These are phyloP conservation scores for Halesus radiatus DNA, from an alignment of 1,140 invertebrate species.

Conservation along the genomic window DNA sequence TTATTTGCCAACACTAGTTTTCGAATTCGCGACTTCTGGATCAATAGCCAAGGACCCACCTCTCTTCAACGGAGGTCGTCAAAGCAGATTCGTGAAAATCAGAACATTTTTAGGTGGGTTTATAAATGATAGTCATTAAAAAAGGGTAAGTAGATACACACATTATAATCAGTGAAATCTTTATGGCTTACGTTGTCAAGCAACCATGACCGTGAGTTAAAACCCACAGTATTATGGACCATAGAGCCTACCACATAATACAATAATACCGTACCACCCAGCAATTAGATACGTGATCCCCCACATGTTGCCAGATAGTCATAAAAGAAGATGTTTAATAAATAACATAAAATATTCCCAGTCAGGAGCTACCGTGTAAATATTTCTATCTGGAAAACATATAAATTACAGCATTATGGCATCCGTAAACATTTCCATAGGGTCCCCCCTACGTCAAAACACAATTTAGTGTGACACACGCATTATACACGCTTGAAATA, in stretches of 20 bases:
- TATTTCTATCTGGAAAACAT: conserved; percentile 49
- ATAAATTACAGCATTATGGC: conserved; percentile 54
- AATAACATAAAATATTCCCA: conserved; percentile 29
- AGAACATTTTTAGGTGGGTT: too few species aligned
- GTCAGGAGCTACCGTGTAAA: conserved; percentile 48
- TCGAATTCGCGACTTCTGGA: too few species aligned
- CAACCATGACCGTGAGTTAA: too few species aligned
- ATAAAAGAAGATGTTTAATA: conserved; percentile 35
- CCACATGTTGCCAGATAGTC: conserved; percentile 29
- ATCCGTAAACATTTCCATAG: conserved; percentile 46
- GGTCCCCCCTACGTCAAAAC: conserved; percentile 50
- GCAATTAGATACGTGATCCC: conserved; percentile 6
- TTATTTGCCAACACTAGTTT: too few species aligned
- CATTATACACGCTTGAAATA: conserved; percentile 38
- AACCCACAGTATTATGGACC: background rate
- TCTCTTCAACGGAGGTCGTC: too few species aligned
- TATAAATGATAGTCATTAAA: too few species aligned
- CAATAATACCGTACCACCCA: background rate
- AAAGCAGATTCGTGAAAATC: too few species aligned
- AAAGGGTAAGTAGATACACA: too few species aligned
- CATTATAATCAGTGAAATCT: too few species aligned
- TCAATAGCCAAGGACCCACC: too few species aligned
- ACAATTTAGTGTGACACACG: conserved; percentile 55
- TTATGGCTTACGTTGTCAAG: too few species aligned
- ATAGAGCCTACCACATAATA: too few species aligned